Evolutionary conservation across 2,888 invertebrate species (phyloP).

Genomic region (Drosophila leonis): DNA sequence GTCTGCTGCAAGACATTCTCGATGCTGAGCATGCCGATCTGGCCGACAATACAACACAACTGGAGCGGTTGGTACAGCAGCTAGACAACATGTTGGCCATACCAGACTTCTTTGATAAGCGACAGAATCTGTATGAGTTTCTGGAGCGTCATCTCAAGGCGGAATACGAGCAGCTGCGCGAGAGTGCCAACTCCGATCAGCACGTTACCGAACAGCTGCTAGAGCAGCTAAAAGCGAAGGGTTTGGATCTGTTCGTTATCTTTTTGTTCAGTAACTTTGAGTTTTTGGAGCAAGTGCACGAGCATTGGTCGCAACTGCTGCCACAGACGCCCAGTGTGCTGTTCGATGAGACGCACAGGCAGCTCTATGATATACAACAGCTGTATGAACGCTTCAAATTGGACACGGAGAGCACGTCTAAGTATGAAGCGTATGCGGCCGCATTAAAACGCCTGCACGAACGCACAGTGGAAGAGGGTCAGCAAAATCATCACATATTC

Average conservation of each 20-base stretch:
- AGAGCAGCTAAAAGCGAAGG: conserved; percentile 70
- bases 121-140: conserved; percentile 76
- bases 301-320: conserved; percentile 69
- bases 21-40: conserved; percentile 60
- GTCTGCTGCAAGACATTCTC: conserved; percentile 72
- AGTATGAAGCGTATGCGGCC: conserved; percentile 72
- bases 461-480: conserved; percentile 59
- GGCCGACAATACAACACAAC: conserved; percentile 27
- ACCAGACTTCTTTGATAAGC: conserved; percentile 76
- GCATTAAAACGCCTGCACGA: conserved; percentile 64
- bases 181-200: conserved; percentile 37
- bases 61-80: conserved; percentile 67
- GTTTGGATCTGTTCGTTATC: conserved; percentile 77
- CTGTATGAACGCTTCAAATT: conserved; percentile 73
- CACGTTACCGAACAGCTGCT: conserved; percentile 66
- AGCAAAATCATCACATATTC: conserved; percentile 70
- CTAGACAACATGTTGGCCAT: conserved; percentile 66
- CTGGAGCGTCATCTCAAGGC: conserved; percentile 62
- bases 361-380: conserved; percentile 66
- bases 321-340: conserved; percentile 53
- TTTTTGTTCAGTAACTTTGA: conserved; percentile 82
- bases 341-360: conserved; percentile 54
- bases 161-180: conserved; percentile 61
- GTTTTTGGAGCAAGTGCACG: conserved; percentile 76
- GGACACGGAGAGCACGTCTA: conserved; percentile 74